phyloP scores from a whole-genome alignment of 2,888 invertebrate species.

The Rhimphoctona megacephalus region DNA sequence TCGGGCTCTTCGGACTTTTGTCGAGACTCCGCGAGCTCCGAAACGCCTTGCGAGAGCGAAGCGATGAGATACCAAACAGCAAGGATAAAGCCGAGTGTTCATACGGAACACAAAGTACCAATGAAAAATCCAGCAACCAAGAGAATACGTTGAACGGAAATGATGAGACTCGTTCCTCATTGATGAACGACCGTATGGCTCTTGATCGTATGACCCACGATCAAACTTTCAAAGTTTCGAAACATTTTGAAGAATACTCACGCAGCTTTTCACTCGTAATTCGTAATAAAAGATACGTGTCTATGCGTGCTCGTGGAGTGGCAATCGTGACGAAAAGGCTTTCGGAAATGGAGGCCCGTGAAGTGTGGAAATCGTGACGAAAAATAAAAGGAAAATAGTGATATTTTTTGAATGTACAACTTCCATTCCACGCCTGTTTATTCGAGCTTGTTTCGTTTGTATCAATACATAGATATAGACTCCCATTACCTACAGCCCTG shows the following conservation, averaged over 20 bases:
- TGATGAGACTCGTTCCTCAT: conserved; percentile 9
- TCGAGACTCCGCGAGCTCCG: conserved; percentile 38
- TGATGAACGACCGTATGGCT: conserved; percentile 7
- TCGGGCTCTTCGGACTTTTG: conserved; percentile 49
- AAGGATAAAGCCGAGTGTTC: conserved; percentile 75
- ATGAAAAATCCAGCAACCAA: conserved; percentile 65
- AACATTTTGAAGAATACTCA: neutral
- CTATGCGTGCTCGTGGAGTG: neutral
- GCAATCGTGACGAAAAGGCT: neutral
- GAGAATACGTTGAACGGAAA: conserved; percentile 51
- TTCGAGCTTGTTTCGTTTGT: neutral
- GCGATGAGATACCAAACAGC: conserved; percentile 58
- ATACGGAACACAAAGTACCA: conserved; percentile 74
- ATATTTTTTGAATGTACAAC: neutral
- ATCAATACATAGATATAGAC: neutral
- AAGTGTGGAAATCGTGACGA: neutral
- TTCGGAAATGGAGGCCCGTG: neutral
- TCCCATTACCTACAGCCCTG: neutral
- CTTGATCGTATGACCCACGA: neutral
- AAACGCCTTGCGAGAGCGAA: conserved; percentile 7
- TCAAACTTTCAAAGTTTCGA: conserved; percentile 15
- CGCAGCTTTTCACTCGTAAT: conserved; percentile 3
- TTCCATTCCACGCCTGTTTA: neutral
- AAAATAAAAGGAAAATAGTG: neutral
- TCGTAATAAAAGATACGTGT: neutral